Evolutionary conservation across 2,113 vertebrate species (phyloP), one percentile per base, ranked within the genome.

Genomic region (Galeopterus variegatus): DNA sequence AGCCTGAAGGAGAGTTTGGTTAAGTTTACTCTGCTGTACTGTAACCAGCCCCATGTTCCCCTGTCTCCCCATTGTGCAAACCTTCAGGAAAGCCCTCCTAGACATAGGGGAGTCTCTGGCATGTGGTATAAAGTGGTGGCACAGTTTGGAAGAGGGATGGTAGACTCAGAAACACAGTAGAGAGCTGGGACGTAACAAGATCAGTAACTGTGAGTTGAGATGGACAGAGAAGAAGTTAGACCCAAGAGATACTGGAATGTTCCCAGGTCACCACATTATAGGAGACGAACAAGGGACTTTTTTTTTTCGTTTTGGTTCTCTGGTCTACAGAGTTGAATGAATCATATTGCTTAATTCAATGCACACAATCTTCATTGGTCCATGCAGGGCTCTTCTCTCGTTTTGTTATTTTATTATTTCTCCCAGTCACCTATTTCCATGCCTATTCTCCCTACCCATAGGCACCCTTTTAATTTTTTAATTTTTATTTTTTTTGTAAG

Each of bases 51-150:
- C 33, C 52, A n/a, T 4, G 26, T 88, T 10, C 26, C 58, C 52
- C 48, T 56, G 56, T 14, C 76, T 83, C 41, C 62, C 45, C 26
- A n/a, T 4, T 28, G 33, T n/a, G n/a, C 26, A n/a, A 72, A 60
- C 54, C 69, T 67, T 50, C 50, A 41, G 28, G 31, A 70, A n/a
- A 76, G 41, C 41, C 48, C 13, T 2, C 28, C 15, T 14, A 33
- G 33, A 31, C 15, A 17, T 4, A 36, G 65, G n/a, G 28, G 56
- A 62, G 21, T 19, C n/a, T 23, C 41, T 15, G 2, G 1, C 2
- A 5, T 26, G 54, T 24, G 26, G 1, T n/a, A 2, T 7, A 1
- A n/a, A 89, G 33, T 5, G 17, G 56, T 9, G 2, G 17, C 14
- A 9, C 19, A 23, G 33, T 28, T 31, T 60, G 31, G 56, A 72